Base-by-base conservation (phyloP, 2,113 vertebrate species). In the Notarius lentiginosus region DNA sequence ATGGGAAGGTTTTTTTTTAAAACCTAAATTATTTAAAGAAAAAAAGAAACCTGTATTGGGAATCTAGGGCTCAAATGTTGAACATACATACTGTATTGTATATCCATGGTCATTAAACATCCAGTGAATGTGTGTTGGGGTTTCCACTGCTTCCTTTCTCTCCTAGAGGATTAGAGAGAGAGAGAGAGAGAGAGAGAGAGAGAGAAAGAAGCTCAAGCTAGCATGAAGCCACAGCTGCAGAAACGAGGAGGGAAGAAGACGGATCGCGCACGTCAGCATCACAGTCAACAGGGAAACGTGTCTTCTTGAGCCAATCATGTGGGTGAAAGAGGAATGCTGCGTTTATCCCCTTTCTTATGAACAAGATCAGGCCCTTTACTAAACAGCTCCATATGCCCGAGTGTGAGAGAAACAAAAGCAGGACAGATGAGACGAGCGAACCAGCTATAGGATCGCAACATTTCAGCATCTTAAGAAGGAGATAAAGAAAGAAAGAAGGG, bases 331-430 rank as follows among this genome's bases (percentile, higher is more conserved):
- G 90, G 91, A 92, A 86, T 83, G 80, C 70, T 56, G 66, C 27
- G 89, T 88, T 88, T 73, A 89, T 76, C 22, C 84, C 15, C 11
- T 89, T 89, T 88, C 84, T 83, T 84, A 66, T 90, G 89, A 75
- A 24, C 91, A 91, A 90, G 89, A 90, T 91, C 58, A 47, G 82
- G 70, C 72, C 70, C 86, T 90, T 84, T 61, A 83, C 86, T 93
- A 93, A 95, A 93, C 88, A 82, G 88, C 93, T 92, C 93, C 93
- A 94, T 90, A 88, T 94, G 93, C 89, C 85, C 83, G 84, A 72
- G 66, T 27, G 56, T 53, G 87, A 55, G 73, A 68, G 70, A 18
- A 56, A 53, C 27, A 47, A 84, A 49, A 51, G 30, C 18, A 4
- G 75, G 68, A 56, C 60, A 24, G 75, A 86, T n/a, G 79, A 85